Percentiles rank a stretch among this genome's conserved stretches.
These are phyloP conservation scores for Campylorhamphus procurvoides DNA, from an alignment of 2,113 vertebrate species.

Conservation along the genomic window DNA sequence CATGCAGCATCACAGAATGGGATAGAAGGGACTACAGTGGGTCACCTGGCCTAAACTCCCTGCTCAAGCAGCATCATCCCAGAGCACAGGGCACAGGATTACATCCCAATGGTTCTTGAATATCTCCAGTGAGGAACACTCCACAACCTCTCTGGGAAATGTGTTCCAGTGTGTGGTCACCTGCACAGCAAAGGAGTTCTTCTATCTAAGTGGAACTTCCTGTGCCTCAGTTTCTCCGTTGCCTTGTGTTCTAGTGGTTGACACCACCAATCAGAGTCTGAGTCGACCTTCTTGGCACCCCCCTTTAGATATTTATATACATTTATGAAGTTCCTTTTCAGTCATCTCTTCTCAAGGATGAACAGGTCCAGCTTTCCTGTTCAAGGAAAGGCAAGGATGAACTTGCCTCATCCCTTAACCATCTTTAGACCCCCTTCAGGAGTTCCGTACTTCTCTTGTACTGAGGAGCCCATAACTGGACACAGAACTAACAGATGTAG, in stretches of 20 bases:
- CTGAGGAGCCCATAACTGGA: neutral
- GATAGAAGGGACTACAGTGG: neutral
- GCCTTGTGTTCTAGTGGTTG: neutral
- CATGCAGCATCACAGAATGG: neutral
- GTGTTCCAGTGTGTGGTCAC: neutral
- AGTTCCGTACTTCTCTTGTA: neutral
- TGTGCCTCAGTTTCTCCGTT: neutral
- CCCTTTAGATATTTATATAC: neutral
- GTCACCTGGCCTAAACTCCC: neutral
- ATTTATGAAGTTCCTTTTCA: neutral
- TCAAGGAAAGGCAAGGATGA: no score
- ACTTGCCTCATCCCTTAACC: neutral
- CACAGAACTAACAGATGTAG: neutral
- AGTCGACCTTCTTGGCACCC: neutral
- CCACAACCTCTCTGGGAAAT: neutral
- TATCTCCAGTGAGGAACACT: neutral
- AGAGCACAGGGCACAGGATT: neutral
- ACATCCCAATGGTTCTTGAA: neutral
- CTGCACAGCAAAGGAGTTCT: neutral
- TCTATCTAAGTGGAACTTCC: neutral
- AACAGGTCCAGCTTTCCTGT: neutral
- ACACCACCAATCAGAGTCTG: neutral
- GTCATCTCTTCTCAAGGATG: neutral
- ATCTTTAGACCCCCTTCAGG: fast-evolving
- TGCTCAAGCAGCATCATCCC: neutral